Evolutionary conservation across 2,113 vertebrate genomes (phyloP).

Genomic region (Leptodactylus fuscus): DNA sequence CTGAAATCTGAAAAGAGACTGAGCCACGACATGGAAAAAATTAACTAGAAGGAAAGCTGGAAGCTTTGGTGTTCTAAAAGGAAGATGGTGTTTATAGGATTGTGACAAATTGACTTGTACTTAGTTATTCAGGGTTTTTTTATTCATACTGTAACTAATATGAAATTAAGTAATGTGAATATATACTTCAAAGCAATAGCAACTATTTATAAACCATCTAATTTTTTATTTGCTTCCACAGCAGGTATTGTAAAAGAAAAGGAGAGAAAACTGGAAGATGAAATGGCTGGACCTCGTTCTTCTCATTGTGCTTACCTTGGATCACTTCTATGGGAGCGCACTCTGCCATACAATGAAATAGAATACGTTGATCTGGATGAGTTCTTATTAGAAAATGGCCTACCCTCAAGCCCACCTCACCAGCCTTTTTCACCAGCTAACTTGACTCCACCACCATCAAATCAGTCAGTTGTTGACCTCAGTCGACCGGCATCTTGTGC

Average conservation of each 20-base stretch:
- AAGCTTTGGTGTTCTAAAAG: background rate
- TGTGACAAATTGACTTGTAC: background rate
- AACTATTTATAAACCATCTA: background rate
- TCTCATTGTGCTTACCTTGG: constrained; percentile 69
- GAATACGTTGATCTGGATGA: constrained; percentile 76
- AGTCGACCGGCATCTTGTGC: constrained; percentile 70
- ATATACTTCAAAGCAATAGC: background rate
- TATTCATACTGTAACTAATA: too few species aligned
- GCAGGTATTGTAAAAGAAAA: constrained; percentile 64
- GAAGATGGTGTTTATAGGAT: too few species aligned
- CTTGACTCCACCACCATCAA: constrained; percentile 66
- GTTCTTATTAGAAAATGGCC: constrained; percentile 74
- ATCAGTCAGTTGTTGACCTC: constrained; percentile 67
- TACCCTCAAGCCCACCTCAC: constrained; percentile 71
- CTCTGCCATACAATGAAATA: constrained; percentile 73
- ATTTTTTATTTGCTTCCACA: background rate
- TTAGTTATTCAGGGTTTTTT: too few species aligned
- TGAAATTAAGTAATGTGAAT: too few species aligned
- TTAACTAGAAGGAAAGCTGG: background rate
- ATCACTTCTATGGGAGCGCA: constrained; percentile 73
- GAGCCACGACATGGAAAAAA: background rate
- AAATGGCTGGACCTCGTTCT: constrained; percentile 59
- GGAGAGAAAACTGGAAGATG: constrained; percentile 63
- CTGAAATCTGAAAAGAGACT: background rate
- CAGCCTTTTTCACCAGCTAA: constrained; percentile 64